phyloP scores from a whole-genome alignment of 2,113 vertebrate genomes.

The Otus sunia region DNA sequence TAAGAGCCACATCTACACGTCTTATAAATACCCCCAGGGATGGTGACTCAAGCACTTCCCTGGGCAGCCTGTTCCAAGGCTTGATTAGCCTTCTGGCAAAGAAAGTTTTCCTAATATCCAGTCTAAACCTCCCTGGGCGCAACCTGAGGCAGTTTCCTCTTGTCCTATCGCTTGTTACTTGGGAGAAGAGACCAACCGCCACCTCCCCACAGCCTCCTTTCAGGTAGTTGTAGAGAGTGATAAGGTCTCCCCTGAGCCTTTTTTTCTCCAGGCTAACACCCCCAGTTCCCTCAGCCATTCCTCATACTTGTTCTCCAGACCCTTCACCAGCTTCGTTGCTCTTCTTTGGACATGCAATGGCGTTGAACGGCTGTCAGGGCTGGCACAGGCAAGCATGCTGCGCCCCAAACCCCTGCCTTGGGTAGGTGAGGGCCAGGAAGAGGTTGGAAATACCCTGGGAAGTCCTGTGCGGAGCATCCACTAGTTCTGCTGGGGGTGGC shows the following conservation, averaged over 20 bases:
- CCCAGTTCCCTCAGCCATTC: not conserved
- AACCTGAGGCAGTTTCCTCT: not conserved
- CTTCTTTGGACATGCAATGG: not conserved
- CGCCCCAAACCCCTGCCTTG: not conserved
- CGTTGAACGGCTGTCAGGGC: not conserved
- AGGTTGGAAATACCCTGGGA: fast-evolving
- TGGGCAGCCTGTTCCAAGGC: not conserved
- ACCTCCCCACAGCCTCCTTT: no score
- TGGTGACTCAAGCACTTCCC: not conserved
- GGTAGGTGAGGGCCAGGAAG: not conserved
- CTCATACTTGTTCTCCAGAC: not conserved
- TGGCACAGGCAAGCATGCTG: not conserved
- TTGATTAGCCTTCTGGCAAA: no score
- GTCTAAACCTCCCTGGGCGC: not conserved
- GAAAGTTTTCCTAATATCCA: not conserved
- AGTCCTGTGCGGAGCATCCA: no score
- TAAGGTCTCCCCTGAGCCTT: not conserved
- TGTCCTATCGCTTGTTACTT: no score
- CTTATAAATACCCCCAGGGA: not conserved
- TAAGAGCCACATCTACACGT: not conserved
- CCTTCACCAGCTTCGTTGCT: not conserved
- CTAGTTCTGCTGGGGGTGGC: not conserved
- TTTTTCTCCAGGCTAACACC: not conserved
- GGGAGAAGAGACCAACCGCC: no score
- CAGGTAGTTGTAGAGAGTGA: not conserved